Conservation (phyloP, 1,140 invertebrate genomes). For the Lucilia sericata region DNA sequence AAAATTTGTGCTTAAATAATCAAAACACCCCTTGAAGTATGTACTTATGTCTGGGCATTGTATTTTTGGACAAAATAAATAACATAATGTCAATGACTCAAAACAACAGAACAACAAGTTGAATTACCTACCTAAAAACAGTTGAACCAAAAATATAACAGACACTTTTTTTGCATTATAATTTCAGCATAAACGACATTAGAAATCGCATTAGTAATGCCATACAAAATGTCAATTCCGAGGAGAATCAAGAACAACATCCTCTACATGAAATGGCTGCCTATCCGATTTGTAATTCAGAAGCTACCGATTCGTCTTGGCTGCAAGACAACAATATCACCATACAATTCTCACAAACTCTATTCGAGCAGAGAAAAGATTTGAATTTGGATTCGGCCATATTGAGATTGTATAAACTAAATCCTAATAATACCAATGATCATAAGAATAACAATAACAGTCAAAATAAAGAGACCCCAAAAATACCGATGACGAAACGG, state of each 20-base stretch:
- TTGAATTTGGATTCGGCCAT: slow-evolving; percentile 59
- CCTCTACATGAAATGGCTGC: slow-evolving; percentile 58
- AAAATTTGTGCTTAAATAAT: too few relatives aligned
- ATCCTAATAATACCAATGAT: slow-evolving; percentile 54
- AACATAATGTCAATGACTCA: background rate
- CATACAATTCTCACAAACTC: slow-evolving; percentile 56
- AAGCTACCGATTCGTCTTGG: slow-evolving; percentile 57
- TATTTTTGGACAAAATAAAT: background rate
- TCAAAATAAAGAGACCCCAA: background rate
- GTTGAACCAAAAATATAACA: background rate
- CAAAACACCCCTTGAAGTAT: too few relatives aligned
- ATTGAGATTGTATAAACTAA: slow-evolving; percentile 59
- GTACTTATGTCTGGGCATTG: background rate
- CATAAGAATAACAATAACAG: background rate
- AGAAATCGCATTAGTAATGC: slow-evolving; percentile 52
- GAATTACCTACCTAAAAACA: too few relatives aligned
- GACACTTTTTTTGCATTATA: background rate
- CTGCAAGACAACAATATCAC: slow-evolving; percentile 57
- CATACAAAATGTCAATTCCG: slow-evolving; percentile 47
- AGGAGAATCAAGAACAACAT: slow-evolving; percentile 45
- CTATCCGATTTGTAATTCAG: slow-evolving; percentile 61
- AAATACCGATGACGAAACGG: background rate
- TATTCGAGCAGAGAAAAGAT: slow-evolving; percentile 54
- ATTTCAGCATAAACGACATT: slow-evolving; percentile 59
- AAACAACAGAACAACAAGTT: background rate